Percentiles rank a stretch among this genome's conserved stretches.
Conservation (phyloP, 1,140 invertebrate species). For the Anoplolepis gracilipes region DNA sequence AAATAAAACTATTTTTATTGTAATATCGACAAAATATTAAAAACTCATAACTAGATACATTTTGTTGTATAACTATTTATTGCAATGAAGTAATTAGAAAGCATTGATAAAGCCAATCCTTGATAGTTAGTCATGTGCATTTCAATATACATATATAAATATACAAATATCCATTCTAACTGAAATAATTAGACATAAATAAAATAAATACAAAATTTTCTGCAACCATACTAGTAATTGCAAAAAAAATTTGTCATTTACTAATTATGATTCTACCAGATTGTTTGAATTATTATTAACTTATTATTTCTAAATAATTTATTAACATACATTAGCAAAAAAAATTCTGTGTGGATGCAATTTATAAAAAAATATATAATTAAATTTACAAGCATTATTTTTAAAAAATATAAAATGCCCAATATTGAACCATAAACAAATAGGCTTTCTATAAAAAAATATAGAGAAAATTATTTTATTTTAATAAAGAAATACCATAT, state of each 20-base stretch:
- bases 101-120: not conserved
- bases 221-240: not conserved
- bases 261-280: not conserved
- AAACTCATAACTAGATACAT: not conserved
- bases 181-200: not conserved
- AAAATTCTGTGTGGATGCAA: not conserved
- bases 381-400: not conserved
- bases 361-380: slow-evolving; percentile 29
- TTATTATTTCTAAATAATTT: slow-evolving; percentile 1
- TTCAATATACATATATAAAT: not conserved
- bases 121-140: not conserved
- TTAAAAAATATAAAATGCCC: not conserved
- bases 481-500: slow-evolving; percentile 1
- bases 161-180: not conserved
- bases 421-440: not conserved
- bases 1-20: slow-evolving; percentile 59
- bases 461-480: slow-evolving; percentile 19
- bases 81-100: not conserved
- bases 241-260: not conserved
- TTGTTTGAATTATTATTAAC: slow-evolving; percentile 4
- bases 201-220: not conserved
- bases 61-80: not conserved
- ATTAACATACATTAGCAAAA: slow-evolving; percentile 12
- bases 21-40: slow-evolving; percentile 27
- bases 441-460: not conserved